Conservation (phyloP, 2,113 vertebrate genomes). For the Glaucidium brasilianum region DNA sequence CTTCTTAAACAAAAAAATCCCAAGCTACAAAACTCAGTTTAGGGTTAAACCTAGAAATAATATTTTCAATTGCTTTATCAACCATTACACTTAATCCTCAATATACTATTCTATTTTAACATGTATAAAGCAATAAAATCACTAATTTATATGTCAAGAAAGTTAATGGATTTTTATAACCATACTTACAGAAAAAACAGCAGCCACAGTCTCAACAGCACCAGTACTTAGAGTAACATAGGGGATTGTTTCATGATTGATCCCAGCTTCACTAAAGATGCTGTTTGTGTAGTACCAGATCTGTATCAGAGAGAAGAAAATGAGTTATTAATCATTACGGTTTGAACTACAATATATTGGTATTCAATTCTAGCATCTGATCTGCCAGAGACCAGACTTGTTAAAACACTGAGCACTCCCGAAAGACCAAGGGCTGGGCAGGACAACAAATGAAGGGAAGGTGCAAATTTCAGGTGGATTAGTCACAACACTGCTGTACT, state of each 20-base stretch:
- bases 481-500: neutral
- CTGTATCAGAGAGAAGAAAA: slow-evolving; percentile 63
- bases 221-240: slow-evolving; percentile 92
- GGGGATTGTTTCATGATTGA: slow-evolving; percentile 75
- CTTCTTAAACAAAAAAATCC: neutral
- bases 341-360: neutral
- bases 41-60: neutral
- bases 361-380: neutral
- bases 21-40: neutral
- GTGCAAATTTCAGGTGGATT: neutral
- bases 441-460: neutral
- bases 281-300: slow-evolving; percentile 96
- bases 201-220: slow-evolving; percentile 82
- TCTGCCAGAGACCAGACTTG: neutral
- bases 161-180: neutral
- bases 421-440: rapidly evolving
- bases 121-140: neutral
- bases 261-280: slow-evolving; percentile 86
- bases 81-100: neutral
- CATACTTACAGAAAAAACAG: slow-evolving; percentile 88
- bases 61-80: neutral
- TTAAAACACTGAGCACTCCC: neutral
- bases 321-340: neutral
- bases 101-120: neutral
- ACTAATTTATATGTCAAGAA: neutral